Conservation (phyloP, 1,140 invertebrate genomes). For the Coelopa frigida region DNA sequence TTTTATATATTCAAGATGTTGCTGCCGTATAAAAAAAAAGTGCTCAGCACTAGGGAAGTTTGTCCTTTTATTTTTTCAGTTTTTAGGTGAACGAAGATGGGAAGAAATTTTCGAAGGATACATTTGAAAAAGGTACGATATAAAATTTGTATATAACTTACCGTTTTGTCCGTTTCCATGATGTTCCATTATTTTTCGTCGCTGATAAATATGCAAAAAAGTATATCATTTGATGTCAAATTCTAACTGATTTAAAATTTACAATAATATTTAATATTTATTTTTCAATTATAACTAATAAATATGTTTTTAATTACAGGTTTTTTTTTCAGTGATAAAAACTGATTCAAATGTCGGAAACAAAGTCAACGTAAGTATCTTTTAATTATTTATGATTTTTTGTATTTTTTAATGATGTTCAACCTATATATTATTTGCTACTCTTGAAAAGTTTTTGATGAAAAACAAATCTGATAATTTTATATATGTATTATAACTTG, state of each 20-base stretch:
- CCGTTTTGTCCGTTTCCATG: conserved; percentile 4
- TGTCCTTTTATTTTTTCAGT: neutral
- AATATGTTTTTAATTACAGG: too few species aligned
- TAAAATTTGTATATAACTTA: neutral
- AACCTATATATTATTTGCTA: conserved; percentile 9
- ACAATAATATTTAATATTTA: neutral
- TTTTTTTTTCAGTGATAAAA: too few species aligned
- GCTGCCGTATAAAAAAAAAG: neutral
- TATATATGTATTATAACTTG: too few species aligned
- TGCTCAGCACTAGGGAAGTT: neutral
- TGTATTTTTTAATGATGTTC: neutral
- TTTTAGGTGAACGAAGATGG: too few species aligned
- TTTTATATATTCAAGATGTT: too few species aligned
- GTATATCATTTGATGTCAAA: conserved; percentile 8
- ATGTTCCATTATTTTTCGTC: conserved; percentile 22
- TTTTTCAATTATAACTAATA: too few species aligned
- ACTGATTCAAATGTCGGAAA: neutral
- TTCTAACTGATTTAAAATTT: conserved; percentile 4
- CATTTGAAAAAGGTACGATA: neutral
- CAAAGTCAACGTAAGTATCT: neutral
- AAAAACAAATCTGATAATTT: conserved; percentile 5
- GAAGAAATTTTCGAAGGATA: too few species aligned
- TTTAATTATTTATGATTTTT: neutral
- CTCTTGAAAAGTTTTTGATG: conserved; percentile 6
- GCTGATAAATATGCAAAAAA: conserved; percentile 12